phyloP scores from a whole-genome alignment of 2,888 invertebrate genomes.

The Noctua janthina region DNA sequence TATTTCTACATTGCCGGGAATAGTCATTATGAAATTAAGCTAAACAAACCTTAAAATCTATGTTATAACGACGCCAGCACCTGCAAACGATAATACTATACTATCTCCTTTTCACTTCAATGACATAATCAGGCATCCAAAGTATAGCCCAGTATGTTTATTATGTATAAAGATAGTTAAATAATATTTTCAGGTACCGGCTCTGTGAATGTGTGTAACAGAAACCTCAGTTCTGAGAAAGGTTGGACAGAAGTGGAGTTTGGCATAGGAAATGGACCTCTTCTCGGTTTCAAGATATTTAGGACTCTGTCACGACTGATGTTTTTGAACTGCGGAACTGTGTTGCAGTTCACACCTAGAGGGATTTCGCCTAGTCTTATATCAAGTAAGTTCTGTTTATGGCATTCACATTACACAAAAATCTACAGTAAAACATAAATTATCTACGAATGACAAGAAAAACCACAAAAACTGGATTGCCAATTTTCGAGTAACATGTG shows the following conservation, averaged over 20 bases:
- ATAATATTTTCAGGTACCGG: constrained; percentile 91
- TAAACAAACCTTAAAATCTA: too few species aligned
- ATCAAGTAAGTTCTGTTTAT: constrained; percentile 91
- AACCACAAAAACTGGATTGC: not conserved
- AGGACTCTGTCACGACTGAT: constrained; percentile 93
- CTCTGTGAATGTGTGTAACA: constrained; percentile 94
- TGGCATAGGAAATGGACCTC: constrained; percentile 96
- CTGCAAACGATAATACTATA: too few species aligned
- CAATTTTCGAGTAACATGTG: not conserved
- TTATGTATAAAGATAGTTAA: not conserved
- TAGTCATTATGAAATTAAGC: too few species aligned
- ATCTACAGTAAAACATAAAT: not conserved
- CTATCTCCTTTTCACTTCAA: too few species aligned
- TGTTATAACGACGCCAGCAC: too few species aligned
- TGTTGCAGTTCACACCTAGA: constrained; percentile 94
- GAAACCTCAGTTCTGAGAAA: constrained; percentile 94
- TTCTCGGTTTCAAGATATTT: constrained; percentile 94
- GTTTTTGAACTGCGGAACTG: constrained; percentile 94
- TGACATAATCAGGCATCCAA: too few species aligned
- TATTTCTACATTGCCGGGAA: too few species aligned
- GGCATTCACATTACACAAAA: not conserved
- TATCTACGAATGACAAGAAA: not conserved
- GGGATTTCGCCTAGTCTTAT: constrained; percentile 94
- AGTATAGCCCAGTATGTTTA: not conserved
- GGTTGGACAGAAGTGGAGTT: constrained; percentile 97